These are phyloP conservation scores for Anabas testudineus DNA, from an alignment of 2,797 vertebrate genomes.

Conservation along the genomic window DNA sequence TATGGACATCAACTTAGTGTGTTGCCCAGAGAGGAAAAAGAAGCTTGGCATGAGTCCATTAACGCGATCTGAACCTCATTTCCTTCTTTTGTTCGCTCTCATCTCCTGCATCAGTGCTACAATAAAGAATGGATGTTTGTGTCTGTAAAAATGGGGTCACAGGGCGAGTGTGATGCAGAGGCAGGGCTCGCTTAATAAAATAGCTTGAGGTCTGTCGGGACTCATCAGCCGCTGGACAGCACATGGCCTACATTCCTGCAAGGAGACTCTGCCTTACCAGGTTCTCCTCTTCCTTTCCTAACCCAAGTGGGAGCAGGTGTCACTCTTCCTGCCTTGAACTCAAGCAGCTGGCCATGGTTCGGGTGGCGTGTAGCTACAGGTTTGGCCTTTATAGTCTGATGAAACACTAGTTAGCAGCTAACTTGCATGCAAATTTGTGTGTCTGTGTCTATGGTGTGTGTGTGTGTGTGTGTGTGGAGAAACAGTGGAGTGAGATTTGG, in stretches of 20 bases:
- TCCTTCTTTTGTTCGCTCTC: conserved; percentile 66
- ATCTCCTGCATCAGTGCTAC: conserved; percentile 30
- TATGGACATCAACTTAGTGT: conserved; percentile 38
- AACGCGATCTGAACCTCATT: conserved; percentile 46
- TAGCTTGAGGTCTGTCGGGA: conserved; percentile 59
- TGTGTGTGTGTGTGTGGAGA: conserved; percentile 30
- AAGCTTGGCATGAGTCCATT: conserved; percentile 56
- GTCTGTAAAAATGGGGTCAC: conserved; percentile 54
- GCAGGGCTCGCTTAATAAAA: conserved; percentile 47
- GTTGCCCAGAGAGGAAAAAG: conserved; percentile 33
- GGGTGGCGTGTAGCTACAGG: conserved; percentile 73
- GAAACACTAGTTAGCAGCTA: conserved; percentile 34
- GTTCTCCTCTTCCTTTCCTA: conserved; percentile 29
- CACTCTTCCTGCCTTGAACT: conserved; percentile 54
- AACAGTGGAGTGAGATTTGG: conserved; percentile 24
- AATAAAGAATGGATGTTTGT: conserved; percentile 34
- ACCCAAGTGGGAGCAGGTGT: conserved; percentile 70
- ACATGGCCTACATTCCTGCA: conserved; percentile 65
- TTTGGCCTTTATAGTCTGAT: conserved; percentile 49
- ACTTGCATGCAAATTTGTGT: conserved; percentile 14
- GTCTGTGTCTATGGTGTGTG: conserved; percentile 23
- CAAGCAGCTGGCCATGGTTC: conserved; percentile 63
- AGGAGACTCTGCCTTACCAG: conserved; percentile 22
- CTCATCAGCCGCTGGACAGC: conserved; percentile 39
- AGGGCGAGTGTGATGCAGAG: conserved; percentile 36